A percentile compares a stretch with the other conserved stretches of the same genome.
These are phyloP conservation scores for Propithecus deckenii DNA, from an alignment of 2,797 vertebrate species.

Conservation along the genomic window DNA sequence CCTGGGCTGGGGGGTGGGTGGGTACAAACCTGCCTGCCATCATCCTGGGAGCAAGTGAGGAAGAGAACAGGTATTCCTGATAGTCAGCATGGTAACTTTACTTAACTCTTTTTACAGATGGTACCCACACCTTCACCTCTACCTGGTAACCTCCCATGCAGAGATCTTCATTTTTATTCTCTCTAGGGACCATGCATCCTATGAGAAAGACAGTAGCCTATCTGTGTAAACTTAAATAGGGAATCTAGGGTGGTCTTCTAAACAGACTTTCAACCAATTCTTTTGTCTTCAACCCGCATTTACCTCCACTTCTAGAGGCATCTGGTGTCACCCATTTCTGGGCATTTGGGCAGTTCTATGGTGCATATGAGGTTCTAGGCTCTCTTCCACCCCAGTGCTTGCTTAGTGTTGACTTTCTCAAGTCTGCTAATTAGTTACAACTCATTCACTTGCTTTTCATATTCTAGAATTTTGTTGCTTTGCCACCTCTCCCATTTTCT, in stretches of 20 bases:
- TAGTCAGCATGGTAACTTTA: neutral
- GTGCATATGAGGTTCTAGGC: neutral
- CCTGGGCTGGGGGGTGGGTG: neutral
- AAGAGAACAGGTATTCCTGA: neutral
- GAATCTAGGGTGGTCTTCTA: neutral
- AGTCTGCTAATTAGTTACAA: neutral
- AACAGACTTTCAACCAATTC: constrained; percentile 1
- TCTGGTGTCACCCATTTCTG: neutral
- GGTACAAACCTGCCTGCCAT: neutral
- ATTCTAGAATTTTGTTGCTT: neutral
- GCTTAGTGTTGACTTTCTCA: neutral
- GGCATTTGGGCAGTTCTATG: neutral
- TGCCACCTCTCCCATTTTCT: neutral
- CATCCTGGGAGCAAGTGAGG: neutral
- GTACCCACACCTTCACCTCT: neutral
- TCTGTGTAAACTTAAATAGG: neutral
- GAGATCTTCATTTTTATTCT: neutral
- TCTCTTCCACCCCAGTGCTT: neutral
- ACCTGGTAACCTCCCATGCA: neutral
- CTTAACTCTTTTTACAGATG: neutral
- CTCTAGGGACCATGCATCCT: neutral
- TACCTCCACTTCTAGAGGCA: neutral
- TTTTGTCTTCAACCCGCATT: neutral
- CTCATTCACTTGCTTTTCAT: neutral
- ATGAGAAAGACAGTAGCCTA: neutral